Conservation (phyloP, 2,888 invertebrate genomes). For the Trichacis sp. region DNA sequence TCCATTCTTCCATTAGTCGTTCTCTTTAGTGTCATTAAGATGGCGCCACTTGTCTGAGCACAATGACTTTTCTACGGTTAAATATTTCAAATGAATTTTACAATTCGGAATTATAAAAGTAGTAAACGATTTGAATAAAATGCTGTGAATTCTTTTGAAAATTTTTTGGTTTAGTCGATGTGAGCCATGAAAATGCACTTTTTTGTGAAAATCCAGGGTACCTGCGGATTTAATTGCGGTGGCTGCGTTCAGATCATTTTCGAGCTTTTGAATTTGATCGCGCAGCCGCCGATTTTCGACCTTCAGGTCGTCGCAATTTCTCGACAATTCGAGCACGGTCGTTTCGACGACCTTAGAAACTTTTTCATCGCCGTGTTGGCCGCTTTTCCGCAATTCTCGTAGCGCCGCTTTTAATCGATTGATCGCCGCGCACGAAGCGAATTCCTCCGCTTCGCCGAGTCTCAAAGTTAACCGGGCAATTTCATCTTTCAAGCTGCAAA, state of each 20-base stretch:
- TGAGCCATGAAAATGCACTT: too few species aligned
- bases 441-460: constrained; percentile 54
- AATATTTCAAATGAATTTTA: too few species aligned
- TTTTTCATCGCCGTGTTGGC: constrained; percentile 49
- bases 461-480: constrained; percentile 51
- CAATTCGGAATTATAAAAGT: too few species aligned
- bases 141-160: too few species aligned
- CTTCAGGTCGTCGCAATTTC: constrained; percentile 50
- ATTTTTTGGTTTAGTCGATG: too few species aligned
- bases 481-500: constrained; percentile 51
- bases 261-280: constrained; percentile 40
- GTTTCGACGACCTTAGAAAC: constrained; percentile 52
- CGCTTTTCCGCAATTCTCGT: constrained; percentile 56
- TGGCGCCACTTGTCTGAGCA: too few species aligned
- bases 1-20: too few species aligned
- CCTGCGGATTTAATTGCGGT: too few species aligned
- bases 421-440: constrained; percentile 56
- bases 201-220: too few species aligned
- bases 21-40: too few species aligned
- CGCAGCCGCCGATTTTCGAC: constrained; percentile 49
- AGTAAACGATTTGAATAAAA: too few species aligned
- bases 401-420: constrained; percentile 60
- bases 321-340: constrained; percentile 53
- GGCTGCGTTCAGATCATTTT: constrained; percentile 10
- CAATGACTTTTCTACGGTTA: too few species aligned